Conservation (phyloP, 30 jellyfish, hydroid and myxozoan species). For the Morbakka virulenta region DNA sequence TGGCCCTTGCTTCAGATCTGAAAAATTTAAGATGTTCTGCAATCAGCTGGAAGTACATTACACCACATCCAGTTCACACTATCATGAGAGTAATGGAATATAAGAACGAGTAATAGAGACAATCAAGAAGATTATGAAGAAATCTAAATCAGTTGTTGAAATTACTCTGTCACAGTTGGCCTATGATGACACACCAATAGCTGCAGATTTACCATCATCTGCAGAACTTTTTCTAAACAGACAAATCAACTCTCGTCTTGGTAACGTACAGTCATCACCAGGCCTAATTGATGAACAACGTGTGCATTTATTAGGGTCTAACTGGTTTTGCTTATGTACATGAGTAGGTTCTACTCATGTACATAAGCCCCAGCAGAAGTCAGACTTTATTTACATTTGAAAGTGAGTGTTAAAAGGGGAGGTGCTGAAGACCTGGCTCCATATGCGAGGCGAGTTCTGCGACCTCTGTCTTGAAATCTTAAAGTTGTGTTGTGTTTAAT, state of each 20-base stretch:
- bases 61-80: constrained; percentile 22
- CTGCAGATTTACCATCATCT: not conserved
- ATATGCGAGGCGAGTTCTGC: not conserved
- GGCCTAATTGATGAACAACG: not conserved
- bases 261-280: not conserved
- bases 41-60: not conserved
- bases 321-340: too few relatives aligned
- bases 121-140: not conserved
- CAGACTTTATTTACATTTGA: not conserved
- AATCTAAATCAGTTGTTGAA: not conserved
- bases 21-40: not conserved
- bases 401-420: not conserved
- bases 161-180: constrained; percentile 13
- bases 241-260: constrained; percentile 5
- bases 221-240: constrained; percentile 14
- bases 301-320: too few relatives aligned
- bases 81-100: constrained; percentile 17
- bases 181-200: not conserved
- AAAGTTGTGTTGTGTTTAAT: too few relatives aligned
- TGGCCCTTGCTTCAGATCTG: constrained; percentile 12
- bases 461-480: constrained; percentile 1
- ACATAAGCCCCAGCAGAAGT: not conserved
- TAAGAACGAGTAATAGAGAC: constrained; percentile 8
- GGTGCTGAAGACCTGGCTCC: not conserved
- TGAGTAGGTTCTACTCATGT: not conserved